Percentiles rank a stretch among this genome's conserved stretches.
Conservation (phyloP, 92 coral and sea anemone species). For the Epizoanthus scotinus region DNA sequence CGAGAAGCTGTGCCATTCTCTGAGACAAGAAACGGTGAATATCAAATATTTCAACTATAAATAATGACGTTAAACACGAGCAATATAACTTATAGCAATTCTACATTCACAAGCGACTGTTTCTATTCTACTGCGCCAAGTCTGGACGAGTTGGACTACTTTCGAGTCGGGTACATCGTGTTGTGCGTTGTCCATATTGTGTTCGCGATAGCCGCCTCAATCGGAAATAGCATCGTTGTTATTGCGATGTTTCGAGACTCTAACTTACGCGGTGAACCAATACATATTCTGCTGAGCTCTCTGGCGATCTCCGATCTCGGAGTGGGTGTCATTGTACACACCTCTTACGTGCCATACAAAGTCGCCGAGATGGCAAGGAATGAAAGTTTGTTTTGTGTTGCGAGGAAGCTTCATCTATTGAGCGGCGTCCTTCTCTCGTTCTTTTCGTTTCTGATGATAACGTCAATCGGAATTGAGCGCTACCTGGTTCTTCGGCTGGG, state of each 20-base stretch:
- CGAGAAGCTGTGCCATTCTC: too few relatives aligned
- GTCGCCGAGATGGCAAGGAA: conserved; percentile 12
- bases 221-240: background rate
- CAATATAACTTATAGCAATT: background rate
- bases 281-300: background rate
- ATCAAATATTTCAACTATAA: too few relatives aligned
- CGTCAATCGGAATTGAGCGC: background rate
- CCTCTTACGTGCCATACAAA: conserved; percentile 3
- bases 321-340: background rate
- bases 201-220: conserved; percentile 3
- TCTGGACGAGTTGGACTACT: background rate
- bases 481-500: conserved; percentile 6
- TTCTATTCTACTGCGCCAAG: background rate
- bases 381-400: background rate
- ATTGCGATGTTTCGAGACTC: background rate
- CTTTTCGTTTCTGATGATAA: conserved; percentile 11
- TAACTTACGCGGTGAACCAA: background rate
- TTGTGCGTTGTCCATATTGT: background rate
- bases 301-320: conserved; percentile 2
- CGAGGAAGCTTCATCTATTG: background rate
- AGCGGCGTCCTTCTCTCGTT: background rate
- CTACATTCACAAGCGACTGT: background rate
- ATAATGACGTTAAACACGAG: background rate
- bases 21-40: too few relatives aligned
- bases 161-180: background rate